Evolutionary conservation across 2,888 invertebrate species (phyloP), one percentile per base, ranked within the genome.

Genomic region (Clusia tigrina): DNA sequence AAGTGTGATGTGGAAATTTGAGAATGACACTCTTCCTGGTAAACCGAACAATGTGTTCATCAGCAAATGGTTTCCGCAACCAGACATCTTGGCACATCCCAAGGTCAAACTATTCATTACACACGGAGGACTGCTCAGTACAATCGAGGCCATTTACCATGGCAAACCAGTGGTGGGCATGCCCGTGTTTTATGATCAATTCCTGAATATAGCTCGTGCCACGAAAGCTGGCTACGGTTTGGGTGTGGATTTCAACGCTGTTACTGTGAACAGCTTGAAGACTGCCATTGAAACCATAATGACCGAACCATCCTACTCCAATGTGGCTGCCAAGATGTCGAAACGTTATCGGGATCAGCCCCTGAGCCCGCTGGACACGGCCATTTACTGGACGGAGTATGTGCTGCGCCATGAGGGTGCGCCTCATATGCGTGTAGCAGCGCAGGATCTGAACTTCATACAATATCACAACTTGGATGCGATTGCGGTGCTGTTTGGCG

Each of bases 121-220:
- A 0, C 87, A 87, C 72, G 86, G 85, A 1, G 86, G 86, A 1
- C 78, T 85, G 37, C 78, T 85, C 52, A 83, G 85, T 42, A 78
- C 82, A 2, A 82, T 83, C 37, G 86, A 86, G 67, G 78, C 85
- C 0, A 74, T 81, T n/a, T 79, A 78, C 69, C 76, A 80, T 63
- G 84, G 77, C 6, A 81, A 83, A 6, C 83, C 84, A 0, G 67
- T 84, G 2, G 62, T 85, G 2, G 83, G 81, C 1, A 69, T 85
- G 15, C 81, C 83, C 0, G 68, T 82, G 22, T 75, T 78, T 58
- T 77, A 67, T 25, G 82, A 83, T 70, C 82, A 83, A 65, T 63
- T 66, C 56, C 20, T 70, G 48, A 76, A 83, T 71, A 72, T 81
- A 32, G 71, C 72, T 17, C 67, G 72, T 18, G 70, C 74, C 6